These are phyloP conservation scores for Echiichthys vipera DNA, from an alignment of 2,797 vertebrate genomes.

Conservation along the genomic window DNA sequence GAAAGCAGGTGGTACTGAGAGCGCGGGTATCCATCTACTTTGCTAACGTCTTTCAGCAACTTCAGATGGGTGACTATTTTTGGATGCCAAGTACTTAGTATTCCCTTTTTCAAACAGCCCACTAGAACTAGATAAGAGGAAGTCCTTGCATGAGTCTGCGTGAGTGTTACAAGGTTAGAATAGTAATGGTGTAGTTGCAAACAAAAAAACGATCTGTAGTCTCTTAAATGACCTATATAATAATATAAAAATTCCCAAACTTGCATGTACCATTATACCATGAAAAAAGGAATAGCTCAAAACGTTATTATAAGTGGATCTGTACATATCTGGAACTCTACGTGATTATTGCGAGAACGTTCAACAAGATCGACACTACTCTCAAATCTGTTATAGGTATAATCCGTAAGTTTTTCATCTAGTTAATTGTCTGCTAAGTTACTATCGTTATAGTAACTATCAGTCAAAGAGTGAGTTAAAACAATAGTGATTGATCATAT, in stretches of 20 bases:
- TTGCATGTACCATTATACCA: background rate
- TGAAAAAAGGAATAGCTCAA: background rate
- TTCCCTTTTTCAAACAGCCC: slow-evolving; percentile 58
- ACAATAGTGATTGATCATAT: no score
- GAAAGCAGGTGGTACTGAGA: slow-evolving; percentile 63
- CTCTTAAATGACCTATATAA: background rate
- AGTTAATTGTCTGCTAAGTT: no score
- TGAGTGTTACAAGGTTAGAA: slow-evolving; percentile 24
- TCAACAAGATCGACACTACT: background rate
- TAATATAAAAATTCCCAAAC: background rate
- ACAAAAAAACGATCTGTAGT: background rate
- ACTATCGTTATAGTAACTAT: no score
- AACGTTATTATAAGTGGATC: no score
- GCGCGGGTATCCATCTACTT: slow-evolving; percentile 62
- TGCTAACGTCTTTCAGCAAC: slow-evolving; percentile 42
- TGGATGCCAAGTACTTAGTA: slow-evolving; percentile 58
- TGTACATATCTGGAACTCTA: no score
- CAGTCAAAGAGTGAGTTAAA: no score
- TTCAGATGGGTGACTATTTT: slow-evolving; percentile 71
- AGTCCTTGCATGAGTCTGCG: slow-evolving; percentile 44
- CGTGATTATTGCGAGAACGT: no score
- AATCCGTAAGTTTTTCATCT: no score
- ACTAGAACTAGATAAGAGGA: slow-evolving; percentile 38
- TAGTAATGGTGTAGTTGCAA: slow-evolving; percentile 2
- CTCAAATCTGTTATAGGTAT: no score